Evolutionary conservation across 1,140 invertebrate species (phyloP), one percentile per base, ranked within the genome.

Genomic region (Drosophila oshimai): DNA sequence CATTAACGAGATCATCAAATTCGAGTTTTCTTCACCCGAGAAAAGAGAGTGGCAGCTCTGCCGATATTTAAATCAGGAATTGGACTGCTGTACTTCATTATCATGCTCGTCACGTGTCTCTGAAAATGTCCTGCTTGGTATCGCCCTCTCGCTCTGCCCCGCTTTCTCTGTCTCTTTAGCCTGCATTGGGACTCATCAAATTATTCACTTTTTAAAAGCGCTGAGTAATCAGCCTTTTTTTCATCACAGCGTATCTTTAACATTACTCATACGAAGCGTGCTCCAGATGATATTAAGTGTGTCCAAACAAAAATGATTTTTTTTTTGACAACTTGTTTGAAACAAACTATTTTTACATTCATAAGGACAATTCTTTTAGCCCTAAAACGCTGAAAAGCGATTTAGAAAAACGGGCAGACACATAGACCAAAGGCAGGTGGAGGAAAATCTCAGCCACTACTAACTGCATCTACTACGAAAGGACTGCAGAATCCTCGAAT

Each of bases 1-100:
- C 44, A 72, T 78, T 72, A 58, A 58, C 60, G 68, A 72, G 68
- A 68, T 77, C 74, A 78, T 78, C 60, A 78, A 77, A 68, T 49
- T 57, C 55, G 28, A 74, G 55, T 77, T 62, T 72, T 24, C 26
- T 20, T 22, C 33, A 4, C 6, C 18, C 9, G 10, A 22, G 15
- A 28, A 37, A 17, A 7, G 29, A 18, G 12, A 42, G 58, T 47
- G 15, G 31, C 15, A 0, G 2, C 18, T 22, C 37, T 28, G 33
- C 18, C 26, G 39, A 50, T 74, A 74, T 75, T 75, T 74, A 69
- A 74, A 68, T 68, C 29, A 15, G 15, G 17, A 41, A 28, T 7
- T 34, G 26, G 28, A 28, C 37, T 4, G 12, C 17, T n/a, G 10
- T 28, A 17, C 42, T 37, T 76, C 26, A 78, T 77, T 73, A 49